These are phyloP conservation scores for Teleogryllus occipitalis DNA, from an alignment of 1,140 invertebrate genomes.

Conservation along the genomic window DNA sequence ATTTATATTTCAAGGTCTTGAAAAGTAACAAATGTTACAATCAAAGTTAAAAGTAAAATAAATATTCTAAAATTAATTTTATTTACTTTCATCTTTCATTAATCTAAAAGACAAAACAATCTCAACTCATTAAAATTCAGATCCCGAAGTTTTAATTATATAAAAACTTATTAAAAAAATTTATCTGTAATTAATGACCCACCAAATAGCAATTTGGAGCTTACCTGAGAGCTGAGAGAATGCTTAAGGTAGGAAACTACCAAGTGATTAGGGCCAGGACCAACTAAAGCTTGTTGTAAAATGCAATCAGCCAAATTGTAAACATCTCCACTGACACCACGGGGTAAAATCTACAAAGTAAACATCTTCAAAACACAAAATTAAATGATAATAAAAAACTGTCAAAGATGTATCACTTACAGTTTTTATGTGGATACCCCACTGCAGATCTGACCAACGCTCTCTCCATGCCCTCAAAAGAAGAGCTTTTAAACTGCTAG, in stretches of 20 bases:
- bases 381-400: no score
- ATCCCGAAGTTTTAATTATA: no score
- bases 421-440: slow-evolving; percentile 91
- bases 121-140: no score
- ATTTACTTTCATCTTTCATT: no score
- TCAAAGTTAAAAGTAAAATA: no score
- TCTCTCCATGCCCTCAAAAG: slow-evolving; percentile 86
- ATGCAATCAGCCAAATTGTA: slow-evolving; percentile 89
- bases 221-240: slow-evolving; percentile 71
- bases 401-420: slow-evolving; percentile 36
- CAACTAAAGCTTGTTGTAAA: slow-evolving; percentile 83
- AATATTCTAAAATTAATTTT: no score
- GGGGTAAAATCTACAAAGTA: slow-evolving; percentile 53
- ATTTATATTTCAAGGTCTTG: no score
- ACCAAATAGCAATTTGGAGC: not conserved
- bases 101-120: no score
- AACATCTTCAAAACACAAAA: not conserved
- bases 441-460: slow-evolving; percentile 88
- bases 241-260: slow-evolving; percentile 88
- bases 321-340: slow-evolving; percentile 82
- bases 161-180: no score
- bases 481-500: slow-evolving; percentile 73
- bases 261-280: slow-evolving; percentile 80
- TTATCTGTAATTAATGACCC: not conserved
- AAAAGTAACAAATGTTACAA: no score